A percentile compares a stretch with the other conserved stretches of the same genome.
phyloP scores from a whole-genome alignment of 2,888 invertebrate genomes.

The Saturnia japonica region DNA sequence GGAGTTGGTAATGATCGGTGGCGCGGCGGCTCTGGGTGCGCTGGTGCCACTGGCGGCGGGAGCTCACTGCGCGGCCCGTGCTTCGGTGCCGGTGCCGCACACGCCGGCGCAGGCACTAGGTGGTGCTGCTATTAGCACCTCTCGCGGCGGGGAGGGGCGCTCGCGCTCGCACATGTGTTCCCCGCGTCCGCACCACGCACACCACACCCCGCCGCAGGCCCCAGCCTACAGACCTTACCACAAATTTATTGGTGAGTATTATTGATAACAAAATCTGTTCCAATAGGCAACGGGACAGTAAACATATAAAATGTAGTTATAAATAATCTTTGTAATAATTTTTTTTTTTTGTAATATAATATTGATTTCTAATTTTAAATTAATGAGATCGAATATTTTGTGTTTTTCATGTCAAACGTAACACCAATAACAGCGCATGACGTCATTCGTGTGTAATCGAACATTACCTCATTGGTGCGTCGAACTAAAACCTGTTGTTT shows the following conservation, averaged over 20 bases:
- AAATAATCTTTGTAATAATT: too few species aligned
- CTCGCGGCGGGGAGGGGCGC: constrained; percentile 54
- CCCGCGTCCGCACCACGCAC: constrained; percentile 93
- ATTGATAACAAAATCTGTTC: too few species aligned
- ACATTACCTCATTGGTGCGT: too few species aligned
- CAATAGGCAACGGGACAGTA: too few species aligned
- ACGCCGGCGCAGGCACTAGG: constrained; percentile 69
- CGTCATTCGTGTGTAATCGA: too few species aligned
- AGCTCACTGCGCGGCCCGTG: constrained; percentile 35
- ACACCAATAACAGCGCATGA: too few species aligned
- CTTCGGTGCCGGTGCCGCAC: constrained; percentile 84
- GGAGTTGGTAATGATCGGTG: constrained; percentile 89
- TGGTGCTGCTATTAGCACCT: constrained; percentile 17
- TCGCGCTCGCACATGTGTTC: constrained; percentile 87
- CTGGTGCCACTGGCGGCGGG: constrained; percentile 90
- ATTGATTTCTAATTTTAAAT: too few species aligned
- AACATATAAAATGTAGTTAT: too few species aligned
- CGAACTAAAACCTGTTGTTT: too few species aligned
- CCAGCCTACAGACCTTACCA: constrained; percentile 95
- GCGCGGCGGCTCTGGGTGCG: constrained; percentile 89
- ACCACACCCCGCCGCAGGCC: constrained; percentile 85
- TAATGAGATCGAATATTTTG: too few species aligned
- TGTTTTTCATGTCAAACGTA: too few species aligned
- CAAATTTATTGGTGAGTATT: constrained; percentile 89
- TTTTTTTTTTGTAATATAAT: too few species aligned